Evolutionary conservation across 35 echinoderm and acorn worm genomes (phyloP).

Genomic region (Patiria miniata): DNA sequence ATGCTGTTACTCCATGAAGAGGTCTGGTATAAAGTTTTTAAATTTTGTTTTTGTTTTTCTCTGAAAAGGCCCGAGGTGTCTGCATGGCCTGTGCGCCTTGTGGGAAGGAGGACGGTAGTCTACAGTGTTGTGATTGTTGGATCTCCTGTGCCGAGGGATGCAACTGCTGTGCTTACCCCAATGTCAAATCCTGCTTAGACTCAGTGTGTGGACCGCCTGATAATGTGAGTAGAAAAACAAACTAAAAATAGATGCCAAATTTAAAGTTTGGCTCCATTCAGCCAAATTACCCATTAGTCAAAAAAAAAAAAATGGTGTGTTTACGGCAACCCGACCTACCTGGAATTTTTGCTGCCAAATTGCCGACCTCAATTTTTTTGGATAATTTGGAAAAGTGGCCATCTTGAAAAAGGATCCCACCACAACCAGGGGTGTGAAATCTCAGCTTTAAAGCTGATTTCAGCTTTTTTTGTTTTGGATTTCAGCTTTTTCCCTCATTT

Average conservation of each 20-base stretch:
- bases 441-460: too few relatives aligned
- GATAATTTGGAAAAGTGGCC: too few relatives aligned
- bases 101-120: slow-evolving; percentile 89
- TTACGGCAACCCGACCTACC: too few relatives aligned
- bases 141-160: slow-evolving; percentile 82
- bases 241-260: not conserved
- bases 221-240: slow-evolving; percentile 54
- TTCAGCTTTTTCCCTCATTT: too few relatives aligned
- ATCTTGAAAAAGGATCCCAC: too few relatives aligned
- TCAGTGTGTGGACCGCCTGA: slow-evolving; percentile 92
- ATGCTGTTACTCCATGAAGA: too few relatives aligned
- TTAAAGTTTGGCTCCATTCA: not conserved
- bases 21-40: too few relatives aligned
- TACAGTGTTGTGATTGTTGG: slow-evolving; percentile 96
- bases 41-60: too few relatives aligned
- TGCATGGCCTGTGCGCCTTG: slow-evolving; percentile 91
- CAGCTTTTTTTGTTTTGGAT: too few relatives aligned
- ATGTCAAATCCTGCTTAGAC: slow-evolving; percentile 82
- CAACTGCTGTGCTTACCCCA: slow-evolving; percentile 96
- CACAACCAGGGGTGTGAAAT: too few relatives aligned
- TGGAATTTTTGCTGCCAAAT: too few relatives aligned
- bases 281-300: not conserved
- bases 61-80: slow-evolving; percentile 69
- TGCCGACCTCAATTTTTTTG: too few relatives aligned
- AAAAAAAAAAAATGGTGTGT: not conserved